Base-by-base conservation (phyloP, 2,113 vertebrate genomes). In the Notarius lentiginosus region DNA sequence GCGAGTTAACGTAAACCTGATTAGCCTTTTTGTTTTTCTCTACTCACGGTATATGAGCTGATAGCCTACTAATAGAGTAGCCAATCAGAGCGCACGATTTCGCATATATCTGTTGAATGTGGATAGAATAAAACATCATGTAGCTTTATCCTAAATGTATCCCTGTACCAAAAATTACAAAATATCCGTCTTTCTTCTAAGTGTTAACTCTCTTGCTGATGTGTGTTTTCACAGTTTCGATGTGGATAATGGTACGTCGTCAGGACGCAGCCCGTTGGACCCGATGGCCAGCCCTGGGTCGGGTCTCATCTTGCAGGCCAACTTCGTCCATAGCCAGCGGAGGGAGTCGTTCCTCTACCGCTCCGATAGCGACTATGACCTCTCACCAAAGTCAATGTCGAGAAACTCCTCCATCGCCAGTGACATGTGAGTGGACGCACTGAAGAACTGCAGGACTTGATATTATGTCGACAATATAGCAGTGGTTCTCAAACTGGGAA, bases 401-500 rank as follows among this genome's bases (percentile, higher is more conserved):
- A 95, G 98, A 88, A 99, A 99, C 95, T 99, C 98, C 95, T 99
- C 98, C 93, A 99, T 99, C 88, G 98, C 98, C 92, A 99, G 98
- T 93, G 98, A 99, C 92, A 99, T 99, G 98, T 99, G 91, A 99
- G 90, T 22, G 10, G 30, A 81, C 24, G 7, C 34, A 24, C 18
- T 51, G 53, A 76, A 76, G 73, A 53, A n/a, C 47, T 24, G 7
- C 70, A 20, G 2, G 20, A 9, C 5, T 12, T 53, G 73, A 47
- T 76, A 20, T 47, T 8, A 8, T 10, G 68, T 34, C 30, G 47
- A 3, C 49, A 24, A 8, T 17, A 56, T 10, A 34, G 8, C 51
- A 58, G 27, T 60, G 15, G 27, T 11, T 58, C 55, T 22, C 51
- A 58, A 18, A n/a, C 10, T 51, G 61, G 60, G 60, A 22, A 61